These are phyloP conservation scores for Gambusia holbrooki DNA, from an alignment of 2,113 vertebrate genomes.

Conservation along the genomic window DNA sequence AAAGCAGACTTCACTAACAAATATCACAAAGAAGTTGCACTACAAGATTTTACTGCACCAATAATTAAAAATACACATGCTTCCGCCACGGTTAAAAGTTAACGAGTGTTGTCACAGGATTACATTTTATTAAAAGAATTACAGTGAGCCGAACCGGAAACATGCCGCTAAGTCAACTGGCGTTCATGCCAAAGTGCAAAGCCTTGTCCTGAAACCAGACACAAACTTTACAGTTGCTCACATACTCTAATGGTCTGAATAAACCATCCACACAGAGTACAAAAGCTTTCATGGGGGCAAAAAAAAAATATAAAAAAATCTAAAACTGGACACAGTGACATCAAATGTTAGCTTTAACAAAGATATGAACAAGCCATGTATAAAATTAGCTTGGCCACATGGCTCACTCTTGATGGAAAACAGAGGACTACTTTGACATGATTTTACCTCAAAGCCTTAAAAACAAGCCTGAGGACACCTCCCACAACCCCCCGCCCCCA, in stretches of 20 bases:
- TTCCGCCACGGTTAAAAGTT: too few species aligned
- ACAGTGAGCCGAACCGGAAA: too few species aligned
- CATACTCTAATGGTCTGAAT: neutral
- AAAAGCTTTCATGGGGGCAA: too few species aligned
- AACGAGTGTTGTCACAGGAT: too few species aligned
- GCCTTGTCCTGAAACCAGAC: neutral
- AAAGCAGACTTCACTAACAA: too few species aligned
- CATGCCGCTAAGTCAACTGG: too few species aligned
- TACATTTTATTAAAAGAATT: too few species aligned
- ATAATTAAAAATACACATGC: too few species aligned
- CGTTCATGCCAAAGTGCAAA: too few species aligned
- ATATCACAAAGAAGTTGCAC: too few species aligned
- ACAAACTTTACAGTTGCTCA: neutral
- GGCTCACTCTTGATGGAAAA: neutral
- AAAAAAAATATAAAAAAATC: neutral
- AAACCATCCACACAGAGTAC: neutral
- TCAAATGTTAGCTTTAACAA: constrained; percentile 42
- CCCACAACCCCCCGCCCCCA: neutral
- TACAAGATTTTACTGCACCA: too few species aligned
- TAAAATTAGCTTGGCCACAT: constrained; percentile 8
- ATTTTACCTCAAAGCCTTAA: neutral
- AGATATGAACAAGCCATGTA: constrained; percentile 32
- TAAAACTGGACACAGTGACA: constrained; percentile 22
- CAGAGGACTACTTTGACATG: neutral
- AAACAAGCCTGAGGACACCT: neutral